Percentiles rank a stretch among this genome's conserved stretches.
phyloP scores from a whole-genome alignment of 2,888 invertebrate genomes.

The Clistopyga incitator region DNA sequence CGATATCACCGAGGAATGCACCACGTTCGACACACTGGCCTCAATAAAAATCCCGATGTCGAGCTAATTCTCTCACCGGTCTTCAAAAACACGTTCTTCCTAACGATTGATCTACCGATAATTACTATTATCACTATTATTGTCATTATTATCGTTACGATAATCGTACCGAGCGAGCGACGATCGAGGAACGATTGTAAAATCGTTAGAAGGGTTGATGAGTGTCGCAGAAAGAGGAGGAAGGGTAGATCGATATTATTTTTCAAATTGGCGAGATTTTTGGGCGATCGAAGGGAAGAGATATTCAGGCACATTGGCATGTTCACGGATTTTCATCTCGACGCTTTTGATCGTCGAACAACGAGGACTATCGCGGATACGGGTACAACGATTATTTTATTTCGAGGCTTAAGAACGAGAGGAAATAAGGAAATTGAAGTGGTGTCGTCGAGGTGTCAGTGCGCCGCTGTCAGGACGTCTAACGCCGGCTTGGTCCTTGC shows the following conservation, averaged over 20 bases:
- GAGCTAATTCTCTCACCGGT: not conserved
- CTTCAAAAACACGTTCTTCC: conserved; percentile 1
- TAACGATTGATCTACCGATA: conserved; percentile 3
- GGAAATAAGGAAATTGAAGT: conserved; percentile 15
- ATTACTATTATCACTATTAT: conserved; percentile 20
- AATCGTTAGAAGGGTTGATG: not conserved
- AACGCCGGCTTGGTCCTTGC: conserved; percentile 22
- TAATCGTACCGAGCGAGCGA: not conserved
- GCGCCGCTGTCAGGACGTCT: conserved; percentile 25
- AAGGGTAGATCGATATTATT: conserved; percentile 34
- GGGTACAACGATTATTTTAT: conserved; percentile 1
- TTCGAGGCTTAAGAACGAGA: not conserved
- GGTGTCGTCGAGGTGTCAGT: not conserved
- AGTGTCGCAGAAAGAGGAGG: not conserved
- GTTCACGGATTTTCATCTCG: conserved; percentile 18
- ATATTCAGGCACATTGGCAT: conserved; percentile 28
- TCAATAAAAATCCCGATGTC: conserved; percentile 38
- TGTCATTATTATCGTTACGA: conserved; percentile 23
- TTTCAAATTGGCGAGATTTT: conserved; percentile 9
- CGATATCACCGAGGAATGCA: conserved; percentile 30
- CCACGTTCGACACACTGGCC: conserved; percentile 42
- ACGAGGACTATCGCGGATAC: conserved; percentile 7
- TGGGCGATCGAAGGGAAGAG: not conserved
- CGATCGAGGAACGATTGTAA: not conserved
- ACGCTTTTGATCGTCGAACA: not conserved